phyloP scores from a whole-genome alignment of 30 jellyfish, hydroid and myxozoan species.

The Aurelia coerulea region DNA sequence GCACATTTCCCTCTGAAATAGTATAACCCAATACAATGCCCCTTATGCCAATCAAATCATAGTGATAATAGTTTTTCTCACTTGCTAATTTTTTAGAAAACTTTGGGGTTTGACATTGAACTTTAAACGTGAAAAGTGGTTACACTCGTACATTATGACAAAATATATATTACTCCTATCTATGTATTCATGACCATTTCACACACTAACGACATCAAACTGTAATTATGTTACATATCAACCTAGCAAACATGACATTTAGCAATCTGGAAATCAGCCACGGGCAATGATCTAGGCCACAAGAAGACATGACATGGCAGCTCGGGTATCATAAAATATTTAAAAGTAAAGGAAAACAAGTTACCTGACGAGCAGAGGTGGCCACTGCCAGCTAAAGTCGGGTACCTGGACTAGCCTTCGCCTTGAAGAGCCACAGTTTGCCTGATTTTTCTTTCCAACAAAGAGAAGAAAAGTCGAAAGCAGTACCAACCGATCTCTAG shows the following conservation, averaged over 20 bases:
- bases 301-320: constrained; percentile 57
- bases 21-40: no score
- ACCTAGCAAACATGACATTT: constrained; percentile 7
- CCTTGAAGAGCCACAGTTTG: constrained; percentile 88
- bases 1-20: no score
- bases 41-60: no score
- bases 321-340: constrained; percentile 18
- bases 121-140: no score
- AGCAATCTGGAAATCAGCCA: constrained; percentile 50
- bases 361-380: constrained; percentile 95
- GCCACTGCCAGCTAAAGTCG: constrained; percentile 97
- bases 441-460: constrained; percentile 66
- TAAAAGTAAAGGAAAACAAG: neutral
- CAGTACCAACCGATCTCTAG: constrained; percentile 15
- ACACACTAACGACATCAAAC: no score
- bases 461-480: neutral
- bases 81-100: no score
- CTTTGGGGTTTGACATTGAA: no score
- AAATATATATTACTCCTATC: no score
- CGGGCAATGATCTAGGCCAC: constrained; percentile 69
- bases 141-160: no score
- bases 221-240: no score
- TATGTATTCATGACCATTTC: no score
- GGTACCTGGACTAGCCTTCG: constrained; percentile 90
- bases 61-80: no score